A percentile compares a stretch with the other conserved stretches of the same genome.
These are phyloP conservation scores for Bombus superbus DNA, from an alignment of 1,140 invertebrate genomes.

Conservation along the genomic window DNA sequence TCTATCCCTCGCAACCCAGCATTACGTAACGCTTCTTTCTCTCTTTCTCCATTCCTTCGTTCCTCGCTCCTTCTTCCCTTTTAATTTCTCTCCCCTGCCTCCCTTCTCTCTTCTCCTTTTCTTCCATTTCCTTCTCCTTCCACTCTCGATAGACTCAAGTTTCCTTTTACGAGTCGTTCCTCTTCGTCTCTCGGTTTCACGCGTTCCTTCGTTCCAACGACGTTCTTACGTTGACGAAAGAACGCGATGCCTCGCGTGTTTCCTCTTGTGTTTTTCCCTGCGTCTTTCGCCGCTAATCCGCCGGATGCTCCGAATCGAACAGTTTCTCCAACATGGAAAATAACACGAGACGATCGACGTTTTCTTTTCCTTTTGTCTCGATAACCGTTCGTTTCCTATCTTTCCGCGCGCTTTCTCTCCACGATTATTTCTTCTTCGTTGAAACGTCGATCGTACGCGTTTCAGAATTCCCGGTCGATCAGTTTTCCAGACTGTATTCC, in stretches of 20 bases:
- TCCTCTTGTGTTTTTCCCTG: conserved; percentile 46
- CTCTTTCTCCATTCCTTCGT: conserved; percentile 2
- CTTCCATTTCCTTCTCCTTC: not conserved
- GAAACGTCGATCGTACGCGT: too few species aligned
- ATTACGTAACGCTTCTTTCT: conserved; percentile 65
- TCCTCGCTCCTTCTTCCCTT: not conserved
- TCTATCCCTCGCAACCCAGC: conserved; percentile 58
- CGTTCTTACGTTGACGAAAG: not conserved
- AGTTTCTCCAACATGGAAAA: conserved; percentile 15
- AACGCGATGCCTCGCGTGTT: not conserved
- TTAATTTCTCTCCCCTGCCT: conserved; percentile 13
- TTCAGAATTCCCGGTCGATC: too few species aligned
- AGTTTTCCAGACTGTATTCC: too few species aligned
- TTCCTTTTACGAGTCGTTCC: not conserved
- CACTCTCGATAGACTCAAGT: not conserved
- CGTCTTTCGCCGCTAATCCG: conserved; percentile 27
- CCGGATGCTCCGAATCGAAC: conserved; percentile 42
- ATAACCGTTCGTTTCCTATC: not conserved
- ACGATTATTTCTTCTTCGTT: too few species aligned
- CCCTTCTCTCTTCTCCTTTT: not conserved
- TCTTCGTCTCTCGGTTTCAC: not conserved
- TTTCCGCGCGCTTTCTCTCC: not conserved
- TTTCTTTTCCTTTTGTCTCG: conserved; percentile 12
- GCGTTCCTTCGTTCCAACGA: not conserved
- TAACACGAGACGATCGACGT: not conserved